These are phyloP conservation scores for Aselliscus stoliczkanus DNA, from an alignment of 2,797 vertebrate species.

Conservation along the genomic window DNA sequence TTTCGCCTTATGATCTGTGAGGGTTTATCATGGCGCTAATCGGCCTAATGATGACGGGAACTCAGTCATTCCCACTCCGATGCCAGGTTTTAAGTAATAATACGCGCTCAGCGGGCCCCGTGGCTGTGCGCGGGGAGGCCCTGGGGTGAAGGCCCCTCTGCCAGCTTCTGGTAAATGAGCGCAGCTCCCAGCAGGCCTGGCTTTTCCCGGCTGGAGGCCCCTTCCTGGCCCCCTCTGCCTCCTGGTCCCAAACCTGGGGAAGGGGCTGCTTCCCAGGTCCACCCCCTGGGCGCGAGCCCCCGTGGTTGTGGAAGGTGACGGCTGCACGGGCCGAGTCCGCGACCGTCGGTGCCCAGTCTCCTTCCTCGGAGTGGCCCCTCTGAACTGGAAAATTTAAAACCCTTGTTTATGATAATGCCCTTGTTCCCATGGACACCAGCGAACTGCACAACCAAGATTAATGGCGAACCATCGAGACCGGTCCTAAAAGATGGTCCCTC, in stretches of 20 bases:
- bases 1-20: slow-evolving; percentile 82
- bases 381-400: slow-evolving; percentile 79
- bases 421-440: slow-evolving; percentile 84
- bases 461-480: slow-evolving; percentile 80
- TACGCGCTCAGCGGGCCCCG: slow-evolving; percentile 76
- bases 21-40: slow-evolving; percentile 82
- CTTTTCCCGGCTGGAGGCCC: slow-evolving; percentile 65
- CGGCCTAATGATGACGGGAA: slow-evolving; percentile 79
- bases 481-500: slow-evolving; percentile 83
- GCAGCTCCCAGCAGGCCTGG: slow-evolving; percentile 69
- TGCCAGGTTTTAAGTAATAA: slow-evolving; percentile 83
- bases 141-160: slow-evolving; percentile 77
- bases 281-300: rapidly evolving
- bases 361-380: slow-evolving; percentile 70
- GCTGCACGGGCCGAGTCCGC: rapidly evolving
- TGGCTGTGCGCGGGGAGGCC: slow-evolving; percentile 74
- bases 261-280: neutral
- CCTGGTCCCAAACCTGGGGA: neutral
- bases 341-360: slow-evolving; percentile 12
- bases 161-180: slow-evolving; percentile 76
- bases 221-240: slow-evolving; percentile 55
- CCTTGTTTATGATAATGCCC: slow-evolving; percentile 81
- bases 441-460: slow-evolving; percentile 81
- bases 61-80: slow-evolving; percentile 80
- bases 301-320: neutral